Conservation (phyloP, 2,888 invertebrate genomes). For the Melanostoma scalare region DNA sequence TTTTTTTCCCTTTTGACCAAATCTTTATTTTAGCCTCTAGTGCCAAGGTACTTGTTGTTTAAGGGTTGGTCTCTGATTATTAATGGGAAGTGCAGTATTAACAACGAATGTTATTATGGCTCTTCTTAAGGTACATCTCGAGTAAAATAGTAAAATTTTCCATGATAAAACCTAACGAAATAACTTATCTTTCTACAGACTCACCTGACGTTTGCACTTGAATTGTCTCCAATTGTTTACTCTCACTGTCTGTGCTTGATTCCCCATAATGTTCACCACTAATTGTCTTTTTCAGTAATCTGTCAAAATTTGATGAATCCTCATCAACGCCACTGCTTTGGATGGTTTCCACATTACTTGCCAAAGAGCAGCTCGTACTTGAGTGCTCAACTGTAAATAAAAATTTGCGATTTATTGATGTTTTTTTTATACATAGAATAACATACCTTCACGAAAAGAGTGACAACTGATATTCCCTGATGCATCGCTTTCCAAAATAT, state of each 20-base stretch:
- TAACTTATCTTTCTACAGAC: not conserved
- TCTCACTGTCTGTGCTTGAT: not conserved
- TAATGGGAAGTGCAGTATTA: no score
- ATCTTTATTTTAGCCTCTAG: no score
- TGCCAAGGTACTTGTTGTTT: no score
- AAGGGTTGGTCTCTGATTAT: no score
- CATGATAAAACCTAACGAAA: no score
- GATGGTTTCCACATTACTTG: constrained; percentile 35
- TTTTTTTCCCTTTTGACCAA: no score
- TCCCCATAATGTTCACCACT: constrained; percentile 9
- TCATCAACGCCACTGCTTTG: constrained; percentile 24
- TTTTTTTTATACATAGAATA: not conserved
- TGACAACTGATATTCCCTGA: constrained; percentile 32
- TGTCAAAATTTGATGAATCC: not conserved
- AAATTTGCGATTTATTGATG: not conserved
- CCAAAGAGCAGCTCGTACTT: constrained; percentile 50
- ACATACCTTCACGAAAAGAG: constrained; percentile 46
- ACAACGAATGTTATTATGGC: no score
- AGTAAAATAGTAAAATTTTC: no score
- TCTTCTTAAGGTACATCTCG: no score
- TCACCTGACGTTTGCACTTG: no score
- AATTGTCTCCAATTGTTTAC: not conserved
- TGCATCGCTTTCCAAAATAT: constrained; percentile 39
- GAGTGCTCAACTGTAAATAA: constrained; percentile 31
- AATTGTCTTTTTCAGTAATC: not conserved